Percentiles rank a stretch among this genome's conserved stretches.
Evolutionary conservation across 2,888 invertebrate species (phyloP).

Genomic region (Platypus cylindrus): DNA sequence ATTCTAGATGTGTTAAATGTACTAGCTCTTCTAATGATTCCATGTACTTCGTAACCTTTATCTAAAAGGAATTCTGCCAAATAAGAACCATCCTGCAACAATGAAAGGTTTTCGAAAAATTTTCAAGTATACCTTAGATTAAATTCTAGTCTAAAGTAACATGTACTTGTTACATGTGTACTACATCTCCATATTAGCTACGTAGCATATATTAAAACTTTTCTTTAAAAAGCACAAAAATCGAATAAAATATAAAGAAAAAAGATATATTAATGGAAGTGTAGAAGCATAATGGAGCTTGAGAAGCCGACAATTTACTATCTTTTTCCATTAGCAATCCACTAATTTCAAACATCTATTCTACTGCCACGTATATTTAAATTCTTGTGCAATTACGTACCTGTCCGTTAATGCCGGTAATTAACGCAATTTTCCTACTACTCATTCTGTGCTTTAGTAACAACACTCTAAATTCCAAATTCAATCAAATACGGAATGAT

Average conservation of each 20-base stretch:
- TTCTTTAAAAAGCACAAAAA: constrained; percentile 12
- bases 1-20: constrained; percentile 95
- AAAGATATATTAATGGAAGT: too few relatives aligned
- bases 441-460: too few relatives aligned
- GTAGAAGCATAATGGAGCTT: too few relatives aligned
- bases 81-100: constrained; percentile 86
- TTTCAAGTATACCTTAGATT: not conserved
- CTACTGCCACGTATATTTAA: too few relatives aligned
- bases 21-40: constrained; percentile 86
- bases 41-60: constrained; percentile 92
- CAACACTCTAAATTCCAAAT: too few relatives aligned
- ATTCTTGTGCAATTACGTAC: too few relatives aligned
- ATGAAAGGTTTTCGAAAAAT: too few relatives aligned
- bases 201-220: constrained; percentile 1
- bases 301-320: too few relatives aligned
- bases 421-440: constrained; percentile 63
- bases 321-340: too few relatives aligned
- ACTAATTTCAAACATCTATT: too few relatives aligned
- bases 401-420: constrained; percentile 97
- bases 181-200: not conserved
- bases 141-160: not conserved
- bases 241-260: too few relatives aligned
- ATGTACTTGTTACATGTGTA: not conserved
- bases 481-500: too few relatives aligned
- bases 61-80: constrained; percentile 83